Conservation (phyloP, 2,113 vertebrate genomes). For the Burhinus bistriatus region DNA sequence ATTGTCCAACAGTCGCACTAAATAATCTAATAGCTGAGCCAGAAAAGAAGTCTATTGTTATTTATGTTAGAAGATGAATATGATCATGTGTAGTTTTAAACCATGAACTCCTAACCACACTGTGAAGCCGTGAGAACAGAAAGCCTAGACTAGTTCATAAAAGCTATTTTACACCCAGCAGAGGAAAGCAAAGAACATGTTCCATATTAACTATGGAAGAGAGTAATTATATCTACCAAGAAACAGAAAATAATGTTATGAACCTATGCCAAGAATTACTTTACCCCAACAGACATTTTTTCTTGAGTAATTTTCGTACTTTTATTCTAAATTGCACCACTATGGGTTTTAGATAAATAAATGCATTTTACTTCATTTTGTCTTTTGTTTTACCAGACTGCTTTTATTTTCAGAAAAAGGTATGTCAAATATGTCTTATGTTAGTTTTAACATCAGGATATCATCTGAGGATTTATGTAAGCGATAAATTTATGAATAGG, state of each 20-base stretch:
- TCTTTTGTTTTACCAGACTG: background rate
- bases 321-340: background rate
- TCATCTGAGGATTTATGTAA: slow-evolving; percentile 43
- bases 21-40: slow-evolving; percentile 15
- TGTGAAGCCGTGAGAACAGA: background rate
- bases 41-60: slow-evolving; percentile 35
- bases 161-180: background rate
- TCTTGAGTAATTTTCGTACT: background rate
- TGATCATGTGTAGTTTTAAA: background rate
- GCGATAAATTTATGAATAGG: slow-evolving; percentile 53
- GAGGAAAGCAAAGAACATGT: background rate
- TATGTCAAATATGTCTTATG: background rate
- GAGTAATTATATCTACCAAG: background rate
- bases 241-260: background rate
- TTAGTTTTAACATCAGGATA: slow-evolving; percentile 44
- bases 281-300: background rate
- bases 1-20: background rate
- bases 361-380: background rate
- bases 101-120: background rate
- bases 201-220: background rate
- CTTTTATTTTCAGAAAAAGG: slow-evolving; percentile 40
- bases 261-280: background rate
- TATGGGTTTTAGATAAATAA: background rate
- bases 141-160: background rate
- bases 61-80: background rate